Evolutionary conservation across 2,797 vertebrate species (phyloP), one percentile per base, ranked within the genome.

Genomic region (Sebastolobus altivelis): DNA sequence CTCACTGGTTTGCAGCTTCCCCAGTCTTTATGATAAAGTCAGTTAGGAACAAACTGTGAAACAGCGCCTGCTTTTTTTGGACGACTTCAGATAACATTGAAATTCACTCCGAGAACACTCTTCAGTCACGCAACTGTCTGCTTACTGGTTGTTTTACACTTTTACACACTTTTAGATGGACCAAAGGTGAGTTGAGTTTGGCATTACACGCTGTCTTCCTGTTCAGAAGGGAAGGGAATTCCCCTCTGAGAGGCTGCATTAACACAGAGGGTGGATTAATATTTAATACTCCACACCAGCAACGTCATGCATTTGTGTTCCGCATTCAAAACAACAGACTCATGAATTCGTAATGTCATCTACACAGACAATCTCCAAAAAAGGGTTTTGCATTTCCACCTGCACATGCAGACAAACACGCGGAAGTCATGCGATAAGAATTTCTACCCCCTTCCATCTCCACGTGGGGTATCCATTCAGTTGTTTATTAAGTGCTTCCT

Each of bases 401-500:
- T 46, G 69, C 81, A 18, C 13, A 20, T 37, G 49, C 1, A 16
- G 61, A 79, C 6, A 60, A 62, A 68, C n/a, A 78, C 1, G 8
- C 11, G 37, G 38, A 72, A 43, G 80, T 82, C 79, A 82, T 60
- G 52, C 16, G 0, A 8, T 2, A 68, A 67, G 77, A 84, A 81
- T 82, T 65, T 38, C 69, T 6, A 14, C 55, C 49, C 9, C 55
- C 69, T 3, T 29, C 65, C 67, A n/a, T 75, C 78, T 75, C 58
- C 49, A 60, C 13, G 8, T 68, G 77, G 75, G 80, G 79, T 40
- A 56, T 58, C 35, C 10, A 58, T 59, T 77, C 3, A 52, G 52
- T 77, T 77, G 79, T 79, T 81, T 75, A 88, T 87, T 80, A 81
- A 86, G 43, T 56, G 40, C 66, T 55, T 79, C 65, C 59, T 87